Evolutionary conservation across 2,113 vertebrate species (phyloP).

Genomic region (Hemichromis elongatus): DNA sequence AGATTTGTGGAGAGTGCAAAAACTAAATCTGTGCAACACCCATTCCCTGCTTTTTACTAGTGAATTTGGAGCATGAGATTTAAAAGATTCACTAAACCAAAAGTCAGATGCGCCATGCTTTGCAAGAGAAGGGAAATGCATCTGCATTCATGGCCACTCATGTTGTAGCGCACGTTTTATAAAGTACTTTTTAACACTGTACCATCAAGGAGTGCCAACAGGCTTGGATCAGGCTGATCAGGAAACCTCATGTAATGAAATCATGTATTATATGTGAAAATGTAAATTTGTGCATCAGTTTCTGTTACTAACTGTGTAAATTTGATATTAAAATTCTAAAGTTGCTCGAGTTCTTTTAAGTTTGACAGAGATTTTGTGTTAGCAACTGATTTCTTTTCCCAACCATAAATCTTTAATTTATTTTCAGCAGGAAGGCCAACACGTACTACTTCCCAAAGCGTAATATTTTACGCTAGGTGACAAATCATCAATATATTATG

Average conservation of each 20-base stretch:
- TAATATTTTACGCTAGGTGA: no score
- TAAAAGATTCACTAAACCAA: background rate
- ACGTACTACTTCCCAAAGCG: no score
- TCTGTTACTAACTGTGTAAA: background rate
- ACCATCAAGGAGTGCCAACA: background rate
- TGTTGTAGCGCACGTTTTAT: background rate
- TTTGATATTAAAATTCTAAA: no score
- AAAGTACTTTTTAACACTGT: background rate
- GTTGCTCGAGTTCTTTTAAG: background rate
- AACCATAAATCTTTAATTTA: background rate
- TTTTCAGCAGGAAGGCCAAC: no score
- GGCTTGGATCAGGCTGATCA: background rate
- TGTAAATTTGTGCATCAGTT: background rate
- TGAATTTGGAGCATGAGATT: background rate
- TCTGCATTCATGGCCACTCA: background rate
- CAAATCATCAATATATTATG: no score
- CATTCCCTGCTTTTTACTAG: background rate
- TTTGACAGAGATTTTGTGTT: background rate
- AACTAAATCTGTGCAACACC: conserved; percentile 7
- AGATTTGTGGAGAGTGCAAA: conserved; percentile 28
- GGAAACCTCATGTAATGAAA: background rate
- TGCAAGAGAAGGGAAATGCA: background rate
- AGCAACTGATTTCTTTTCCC: background rate
- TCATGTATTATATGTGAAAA: background rate
- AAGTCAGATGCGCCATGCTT: background rate